Base-by-base conservation (phyloP, 2,113 vertebrate species). In the Mohoua ochrocephala region DNA sequence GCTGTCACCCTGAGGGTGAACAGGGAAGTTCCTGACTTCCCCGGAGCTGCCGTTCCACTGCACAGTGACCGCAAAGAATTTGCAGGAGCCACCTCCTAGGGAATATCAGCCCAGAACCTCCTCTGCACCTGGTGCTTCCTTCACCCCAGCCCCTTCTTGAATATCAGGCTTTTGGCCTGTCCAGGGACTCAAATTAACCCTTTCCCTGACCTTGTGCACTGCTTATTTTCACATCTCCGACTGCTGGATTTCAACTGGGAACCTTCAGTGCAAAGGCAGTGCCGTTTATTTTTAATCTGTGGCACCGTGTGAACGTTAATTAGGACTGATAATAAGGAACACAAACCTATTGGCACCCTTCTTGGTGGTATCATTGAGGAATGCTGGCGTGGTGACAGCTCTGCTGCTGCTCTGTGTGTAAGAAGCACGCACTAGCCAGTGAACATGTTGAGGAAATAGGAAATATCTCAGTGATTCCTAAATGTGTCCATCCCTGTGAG, bases 281-380 rank as follows among this genome's bases (percentile, higher is more conserved):
- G 26, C 20, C 0, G 0, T 91, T 92, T 90, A 92, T 86, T 93
- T 95, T 91, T 92, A 60, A 81, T 75, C 52, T 52, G 47, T 59
- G 64, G 71, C 73, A 37, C 68, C 37, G 60, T 23, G 56, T 52
- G 68, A 91, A 37, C 6, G 0, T 84, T 86, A 88, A 90, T 94
- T 95, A 41, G 47, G 52, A n/a, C 53, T 86, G 83, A 63, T 87
- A 93, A 64, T 94, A 81, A 94, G 26, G 64, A 93, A 63, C 30
- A 27, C 52, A 84, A 93, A 92, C 79, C 79, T 52, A 53, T 9
- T 84, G 95, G 71, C 75, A 78, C 47, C 59, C 81, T 80, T 61
- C 45, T 69, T 28, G 54, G 50, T 10, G 4, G 23, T 69, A 68
- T 69, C 79, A 78, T n/a, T 1, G 12, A 84, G 59, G 79, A 95